Evolutionary conservation across 2,888 invertebrate species (phyloP).

Genomic region (Blastobasis adustella): DNA sequence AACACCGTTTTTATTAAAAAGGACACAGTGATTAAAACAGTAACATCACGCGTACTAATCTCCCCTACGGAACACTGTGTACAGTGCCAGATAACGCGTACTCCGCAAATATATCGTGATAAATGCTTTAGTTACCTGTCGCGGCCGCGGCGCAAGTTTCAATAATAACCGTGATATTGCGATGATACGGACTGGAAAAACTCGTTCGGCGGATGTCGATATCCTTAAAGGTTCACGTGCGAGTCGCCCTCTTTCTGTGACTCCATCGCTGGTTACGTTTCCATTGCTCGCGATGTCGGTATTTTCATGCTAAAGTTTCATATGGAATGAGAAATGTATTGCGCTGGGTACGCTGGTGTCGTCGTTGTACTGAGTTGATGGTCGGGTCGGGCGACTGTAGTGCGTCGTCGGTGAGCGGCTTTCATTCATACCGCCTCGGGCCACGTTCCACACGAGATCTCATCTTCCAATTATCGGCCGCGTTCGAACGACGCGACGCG

Average conservation of each 20-base stretch:
- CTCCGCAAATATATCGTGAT: conserved; percentile 64
- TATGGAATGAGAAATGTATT: no score
- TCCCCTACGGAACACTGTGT: conserved; percentile 36
- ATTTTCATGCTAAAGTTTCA: no score
- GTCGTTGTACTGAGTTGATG: conserved; percentile 4
- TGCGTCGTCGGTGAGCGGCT: conserved; percentile 62
- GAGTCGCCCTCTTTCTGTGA: conserved; percentile 8
- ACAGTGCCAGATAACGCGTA: conserved; percentile 38
- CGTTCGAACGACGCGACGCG: conserved; percentile 41
- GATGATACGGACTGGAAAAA: conserved; percentile 75
- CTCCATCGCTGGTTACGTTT: no score
- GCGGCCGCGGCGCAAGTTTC: conserved; percentile 67
- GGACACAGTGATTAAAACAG: conserved; percentile 22
- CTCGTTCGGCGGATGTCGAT: conserved; percentile 72
- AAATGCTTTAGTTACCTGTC: conserved; percentile 71
- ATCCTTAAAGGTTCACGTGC: conserved; percentile 62
- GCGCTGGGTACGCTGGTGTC: no score
- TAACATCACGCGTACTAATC: conserved; percentile 31
- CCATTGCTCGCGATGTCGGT: conserved; percentile 19
- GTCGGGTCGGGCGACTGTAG: conserved; percentile 38
- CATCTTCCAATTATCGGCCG: conserved; percentile 69
- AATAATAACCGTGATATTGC: conserved; percentile 75
- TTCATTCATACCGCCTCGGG: conserved; percentile 73
- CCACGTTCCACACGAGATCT: conserved; percentile 67
- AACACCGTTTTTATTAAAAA: not conserved